Percentiles rank a stretch among this genome's conserved stretches.
These are phyloP conservation scores for Xestoiulus laeticollis DNA, from an alignment of 2,888 invertebrate species.

Conservation along the genomic window DNA sequence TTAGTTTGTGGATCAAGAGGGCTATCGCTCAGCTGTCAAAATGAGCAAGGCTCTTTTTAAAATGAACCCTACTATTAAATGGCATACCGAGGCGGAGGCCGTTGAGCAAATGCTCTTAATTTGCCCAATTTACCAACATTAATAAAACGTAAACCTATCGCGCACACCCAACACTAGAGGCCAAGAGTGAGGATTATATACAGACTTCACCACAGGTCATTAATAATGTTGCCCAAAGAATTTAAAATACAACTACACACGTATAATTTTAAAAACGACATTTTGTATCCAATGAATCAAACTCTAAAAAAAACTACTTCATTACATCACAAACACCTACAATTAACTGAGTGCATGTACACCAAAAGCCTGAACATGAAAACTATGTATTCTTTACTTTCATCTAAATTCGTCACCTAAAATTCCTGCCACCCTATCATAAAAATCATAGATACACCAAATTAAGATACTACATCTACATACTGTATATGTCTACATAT, in stretches of 20 bases:
- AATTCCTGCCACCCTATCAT: too few species aligned
- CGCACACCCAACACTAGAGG: slow-evolving; percentile 5
- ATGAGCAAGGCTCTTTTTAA: neutral
- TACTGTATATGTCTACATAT: too few species aligned
- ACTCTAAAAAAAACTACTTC: too few species aligned
- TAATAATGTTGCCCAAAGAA: neutral
- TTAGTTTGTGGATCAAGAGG: neutral
- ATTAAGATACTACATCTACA: too few species aligned
- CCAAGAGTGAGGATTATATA: neutral
- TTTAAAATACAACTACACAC: neutral
- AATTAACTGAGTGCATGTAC: neutral
- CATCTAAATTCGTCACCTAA: too few species aligned
- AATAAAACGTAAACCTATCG: slow-evolving; percentile 13
- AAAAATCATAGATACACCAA: too few species aligned
- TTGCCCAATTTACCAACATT: neutral
- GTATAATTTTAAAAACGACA: neutral
- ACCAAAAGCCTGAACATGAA: neutral
- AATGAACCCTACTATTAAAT: neutral
- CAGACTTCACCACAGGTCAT: neutral
- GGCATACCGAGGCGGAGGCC: neutral
- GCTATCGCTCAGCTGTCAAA: slow-evolving; percentile 10
- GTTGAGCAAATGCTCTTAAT: neutral
- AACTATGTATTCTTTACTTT: neutral
- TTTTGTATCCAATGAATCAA: neutral
- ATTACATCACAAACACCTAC: neutral